Conservation (phyloP, 1,140 invertebrate species). For the Hesperophylax magnus region DNA sequence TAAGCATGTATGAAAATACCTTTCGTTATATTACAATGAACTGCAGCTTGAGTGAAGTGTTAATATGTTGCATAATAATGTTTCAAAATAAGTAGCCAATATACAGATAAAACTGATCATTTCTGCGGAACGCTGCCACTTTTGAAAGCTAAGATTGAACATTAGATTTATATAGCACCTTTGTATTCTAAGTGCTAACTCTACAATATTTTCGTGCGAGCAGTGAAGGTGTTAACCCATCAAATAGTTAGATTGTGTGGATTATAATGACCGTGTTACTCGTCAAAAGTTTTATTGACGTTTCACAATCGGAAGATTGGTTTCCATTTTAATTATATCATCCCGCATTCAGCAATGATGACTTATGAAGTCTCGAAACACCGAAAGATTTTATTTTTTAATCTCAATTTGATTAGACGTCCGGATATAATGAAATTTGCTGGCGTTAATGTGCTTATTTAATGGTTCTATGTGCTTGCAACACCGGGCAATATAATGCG, state of each 20-base stretch:
- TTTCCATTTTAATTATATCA: constrained; percentile 24
- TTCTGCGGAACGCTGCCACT: no score
- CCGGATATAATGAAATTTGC: constrained; percentile 14
- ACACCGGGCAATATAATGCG: not conserved
- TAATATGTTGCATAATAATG: no score
- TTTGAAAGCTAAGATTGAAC: no score
- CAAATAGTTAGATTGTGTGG: not conserved
- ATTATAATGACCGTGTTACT: constrained; percentile 42
- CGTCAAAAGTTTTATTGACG: constrained; percentile 42
- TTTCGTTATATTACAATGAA: no score
- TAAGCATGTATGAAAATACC: no score
- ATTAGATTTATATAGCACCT: no score
- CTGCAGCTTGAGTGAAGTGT: no score
- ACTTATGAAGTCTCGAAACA: constrained; percentile 19
- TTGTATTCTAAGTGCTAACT: no score
- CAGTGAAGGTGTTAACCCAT: not conserved
- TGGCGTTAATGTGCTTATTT: constrained; percentile 12
- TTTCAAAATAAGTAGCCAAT: no score
- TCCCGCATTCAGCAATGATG: constrained; percentile 11
- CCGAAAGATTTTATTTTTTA: constrained; percentile 21
- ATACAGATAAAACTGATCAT: no score
- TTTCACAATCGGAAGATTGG: constrained; percentile 49
- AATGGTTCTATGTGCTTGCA: not conserved
- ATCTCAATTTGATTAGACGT: constrained; percentile 18
- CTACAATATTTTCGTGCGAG: no score